phyloP scores from a whole-genome alignment of 1,140 invertebrate genomes.

The Scaptodrosophila lebanonensis region DNA sequence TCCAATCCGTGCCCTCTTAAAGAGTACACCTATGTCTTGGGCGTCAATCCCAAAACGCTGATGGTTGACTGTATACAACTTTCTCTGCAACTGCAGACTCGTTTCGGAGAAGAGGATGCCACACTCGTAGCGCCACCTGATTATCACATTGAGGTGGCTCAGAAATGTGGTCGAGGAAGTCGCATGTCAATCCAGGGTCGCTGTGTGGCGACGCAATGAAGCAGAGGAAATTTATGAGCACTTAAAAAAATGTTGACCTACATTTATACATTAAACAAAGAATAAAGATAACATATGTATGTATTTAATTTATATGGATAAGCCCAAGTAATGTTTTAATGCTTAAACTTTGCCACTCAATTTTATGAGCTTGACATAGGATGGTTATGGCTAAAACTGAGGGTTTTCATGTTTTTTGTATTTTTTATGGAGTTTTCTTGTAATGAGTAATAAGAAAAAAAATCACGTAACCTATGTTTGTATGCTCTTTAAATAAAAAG shows the following conservation, averaged over 20 bases:
- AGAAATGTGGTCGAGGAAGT: slow-evolving; percentile 61
- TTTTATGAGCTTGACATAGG: slow-evolving; percentile 2
- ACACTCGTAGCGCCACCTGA: slow-evolving; percentile 34
- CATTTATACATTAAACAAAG: too few species aligned
- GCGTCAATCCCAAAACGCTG: slow-evolving; percentile 78
- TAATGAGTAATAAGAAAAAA: too few species aligned
- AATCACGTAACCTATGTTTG: too few species aligned
- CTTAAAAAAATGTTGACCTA: too few species aligned
- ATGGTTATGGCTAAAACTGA: too few species aligned
- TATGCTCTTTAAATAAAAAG: too few species aligned
- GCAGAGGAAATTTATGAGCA: neutral
- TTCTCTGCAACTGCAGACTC: slow-evolving; percentile 51
- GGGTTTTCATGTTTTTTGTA: too few species aligned
- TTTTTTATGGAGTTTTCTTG: too few species aligned
- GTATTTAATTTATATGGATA: too few species aligned
- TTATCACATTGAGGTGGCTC: slow-evolving; percentile 46
- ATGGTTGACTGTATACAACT: slow-evolving; percentile 77
- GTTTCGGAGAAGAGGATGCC: slow-evolving; percentile 40
- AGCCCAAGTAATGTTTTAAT: slow-evolving; percentile 13
- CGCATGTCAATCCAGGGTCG: slow-evolving; percentile 36
- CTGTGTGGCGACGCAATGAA: slow-evolving; percentile 10
- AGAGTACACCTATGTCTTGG: slow-evolving; percentile 67
- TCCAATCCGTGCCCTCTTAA: slow-evolving; percentile 76
- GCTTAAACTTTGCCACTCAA: slow-evolving; percentile 23
- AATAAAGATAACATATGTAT: too few species aligned